Base-by-base conservation (phyloP, 2,888 invertebrate species). In the Crioceris asparagi region DNA sequence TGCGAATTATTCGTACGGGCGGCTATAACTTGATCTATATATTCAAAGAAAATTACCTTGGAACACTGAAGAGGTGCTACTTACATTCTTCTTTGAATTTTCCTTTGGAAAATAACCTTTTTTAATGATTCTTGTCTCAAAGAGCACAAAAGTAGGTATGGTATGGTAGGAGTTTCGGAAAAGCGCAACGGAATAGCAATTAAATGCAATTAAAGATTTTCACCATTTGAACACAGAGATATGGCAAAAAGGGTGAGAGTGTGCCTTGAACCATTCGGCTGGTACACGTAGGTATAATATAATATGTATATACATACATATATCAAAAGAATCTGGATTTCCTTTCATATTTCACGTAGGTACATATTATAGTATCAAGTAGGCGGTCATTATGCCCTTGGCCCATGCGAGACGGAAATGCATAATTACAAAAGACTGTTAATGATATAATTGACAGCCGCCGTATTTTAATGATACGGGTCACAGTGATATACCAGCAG, bases 391-490 rank as follows among this genome's bases (percentile, higher is more conserved):
- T 27, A 27, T 27, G 27, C 27, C 12, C 27, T 27, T 15, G 12
- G 27, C 5, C 8, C 2, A 3, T 27, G 12, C 27, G 12, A 15
- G 15, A 27, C 27, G 15, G 12, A 27, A 5, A 12, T 12, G 27
- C 10, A 27, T 27, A 27, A 27, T 27, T 27, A 27, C 27, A 27
- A n/a, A n/a, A 27, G 27, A 14, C 12, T 12, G 27, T 27, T 27
- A 27, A 27, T 27, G 27, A 27, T 27, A 27, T 27, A 27, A 27
- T 27, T 27, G 27, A 27, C 27, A 27, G 27, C 14, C 12, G 27
- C 27, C 12, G 27, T 5, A 15, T 7, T n/a, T 27, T 27, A 27
- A 27, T 27, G 27, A 27, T 27, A 27, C 27, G 27, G 27, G 27
- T 27, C 27, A 15, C 12, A 27, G 27, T 27, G 12, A 15, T 14